Percentiles rank a stretch among this genome's conserved stretches.
These are phyloP conservation scores for Volucella inanis DNA, from an alignment of 2,888 invertebrate genomes.

Conservation along the genomic window DNA sequence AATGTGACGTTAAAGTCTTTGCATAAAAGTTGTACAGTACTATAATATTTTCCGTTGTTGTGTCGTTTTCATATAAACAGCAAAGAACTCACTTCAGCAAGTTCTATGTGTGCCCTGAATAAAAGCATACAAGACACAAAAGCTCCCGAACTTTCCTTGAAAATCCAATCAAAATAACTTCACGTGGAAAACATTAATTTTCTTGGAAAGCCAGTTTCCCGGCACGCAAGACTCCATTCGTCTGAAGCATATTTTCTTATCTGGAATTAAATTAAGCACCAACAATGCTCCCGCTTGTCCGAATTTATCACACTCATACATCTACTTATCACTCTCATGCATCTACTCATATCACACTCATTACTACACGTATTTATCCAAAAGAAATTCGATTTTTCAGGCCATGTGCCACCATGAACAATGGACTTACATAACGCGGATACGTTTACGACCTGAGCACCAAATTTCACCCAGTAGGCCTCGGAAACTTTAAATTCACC, in stretches of 20 bases:
- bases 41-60: no score
- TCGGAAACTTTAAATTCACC: slow-evolving; percentile 39
- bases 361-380: slow-evolving; percentile 7
- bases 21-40: no score
- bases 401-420: slow-evolving; percentile 42
- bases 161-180: slow-evolving; percentile 17
- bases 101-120: slow-evolving; percentile 33
- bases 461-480: slow-evolving; percentile 25
- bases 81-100: no score
- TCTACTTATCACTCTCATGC: slow-evolving; percentile 25
- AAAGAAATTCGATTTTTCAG: slow-evolving; percentile 53
- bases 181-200: slow-evolving; percentile 41
- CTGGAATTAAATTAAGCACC: slow-evolving; percentile 62
- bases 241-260: slow-evolving; percentile 45
- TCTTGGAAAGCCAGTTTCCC: slow-evolving; percentile 37
- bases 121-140: slow-evolving; percentile 37
- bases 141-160: background rate
- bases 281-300: slow-evolving; percentile 56
- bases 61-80: no score
- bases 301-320: slow-evolving; percentile 39
- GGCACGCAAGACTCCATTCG: slow-evolving; percentile 37
- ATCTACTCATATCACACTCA: background rate
- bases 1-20: no score
- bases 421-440: slow-evolving; percentile 42
- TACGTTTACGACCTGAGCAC: slow-evolving; percentile 29